Percentiles rank a stretch among this genome's conserved stretches.
Evolutionary conservation across 2,888 invertebrate species (phyloP).

Genomic region (Desoria tigrina): DNA sequence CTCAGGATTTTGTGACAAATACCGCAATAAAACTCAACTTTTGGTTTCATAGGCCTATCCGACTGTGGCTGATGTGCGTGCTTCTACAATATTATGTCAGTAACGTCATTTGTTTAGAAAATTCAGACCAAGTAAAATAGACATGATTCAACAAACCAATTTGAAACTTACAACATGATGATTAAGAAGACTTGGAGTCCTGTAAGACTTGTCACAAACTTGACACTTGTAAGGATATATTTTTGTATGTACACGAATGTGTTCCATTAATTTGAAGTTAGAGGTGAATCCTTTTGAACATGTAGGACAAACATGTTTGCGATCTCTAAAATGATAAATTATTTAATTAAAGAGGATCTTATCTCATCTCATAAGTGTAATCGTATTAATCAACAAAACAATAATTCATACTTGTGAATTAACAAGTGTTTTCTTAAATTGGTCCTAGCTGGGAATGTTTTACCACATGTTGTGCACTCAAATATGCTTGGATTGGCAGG

Average conservation of each 20-base stretch:
- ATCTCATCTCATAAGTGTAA: neutral
- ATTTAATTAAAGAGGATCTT: neutral
- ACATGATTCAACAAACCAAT: neutral
- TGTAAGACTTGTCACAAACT: slow-evolving; percentile 44
- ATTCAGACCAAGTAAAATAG: too few species aligned
- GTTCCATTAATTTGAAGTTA: slow-evolving; percentile 50
- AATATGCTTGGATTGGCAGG: slow-evolving; percentile 43
- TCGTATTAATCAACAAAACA: neutral
- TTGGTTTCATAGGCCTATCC: slow-evolving; percentile 36
- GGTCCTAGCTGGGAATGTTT: slow-evolving; percentile 43
- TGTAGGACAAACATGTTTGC: slow-evolving; percentile 40
- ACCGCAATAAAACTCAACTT: slow-evolving; percentile 46
- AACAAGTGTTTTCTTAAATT: slow-evolving; percentile 49
- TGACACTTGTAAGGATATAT: slow-evolving; percentile 46
- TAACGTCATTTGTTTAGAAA: neutral
- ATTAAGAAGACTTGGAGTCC: slow-evolving; percentile 46
- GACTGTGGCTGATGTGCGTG: slow-evolving; percentile 34
- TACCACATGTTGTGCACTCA: slow-evolving; percentile 52
- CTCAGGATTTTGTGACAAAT: slow-evolving; percentile 62
- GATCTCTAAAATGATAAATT: slow-evolving; percentile 35
- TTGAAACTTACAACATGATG: slow-evolving; percentile 44
- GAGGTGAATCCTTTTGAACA: slow-evolving; percentile 51
- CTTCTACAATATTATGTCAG: slow-evolving; percentile 26
- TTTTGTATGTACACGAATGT: slow-evolving; percentile 49
- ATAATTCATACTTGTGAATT: slow-evolving; percentile 45